phyloP scores from a whole-genome alignment of 2,888 invertebrate species.

The Kryphioiulus occultus region DNA sequence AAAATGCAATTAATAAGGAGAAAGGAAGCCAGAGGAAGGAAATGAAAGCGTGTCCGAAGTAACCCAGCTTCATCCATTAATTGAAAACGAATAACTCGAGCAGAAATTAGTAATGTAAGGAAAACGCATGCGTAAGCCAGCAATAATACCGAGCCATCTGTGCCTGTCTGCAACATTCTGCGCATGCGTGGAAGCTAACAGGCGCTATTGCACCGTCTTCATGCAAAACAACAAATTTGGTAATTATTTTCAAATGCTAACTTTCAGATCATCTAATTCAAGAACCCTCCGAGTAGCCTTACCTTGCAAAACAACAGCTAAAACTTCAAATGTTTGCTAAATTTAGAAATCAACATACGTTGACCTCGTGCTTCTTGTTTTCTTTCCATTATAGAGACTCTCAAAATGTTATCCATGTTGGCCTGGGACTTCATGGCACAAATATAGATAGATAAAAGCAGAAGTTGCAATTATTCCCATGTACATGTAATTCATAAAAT shows the following conservation, averaged over 20 bases:
- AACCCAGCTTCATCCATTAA: constrained; percentile 9
- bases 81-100: constrained; percentile 31
- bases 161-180: not conserved
- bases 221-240: not conserved
- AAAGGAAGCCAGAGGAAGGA: constrained; percentile 20
- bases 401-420: not conserved
- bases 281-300: no score
- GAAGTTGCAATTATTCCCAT: not conserved
- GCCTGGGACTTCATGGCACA: not conserved
- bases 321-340: not conserved
- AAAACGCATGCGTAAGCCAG: not conserved
- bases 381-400: not conserved
- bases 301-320: no score
- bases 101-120: constrained; percentile 35
- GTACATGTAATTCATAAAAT: no score
- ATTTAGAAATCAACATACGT: not conserved
- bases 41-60: constrained; percentile 27
- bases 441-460: not conserved
- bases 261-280: not conserved
- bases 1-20: constrained; percentile 31
- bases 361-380: not conserved
- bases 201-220: not conserved
- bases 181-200: not conserved
- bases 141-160: constrained; percentile 4
- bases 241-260: not conserved